Base-by-base conservation (phyloP, 2,888 invertebrate species). In the Leptinotarsa tumamoca region DNA sequence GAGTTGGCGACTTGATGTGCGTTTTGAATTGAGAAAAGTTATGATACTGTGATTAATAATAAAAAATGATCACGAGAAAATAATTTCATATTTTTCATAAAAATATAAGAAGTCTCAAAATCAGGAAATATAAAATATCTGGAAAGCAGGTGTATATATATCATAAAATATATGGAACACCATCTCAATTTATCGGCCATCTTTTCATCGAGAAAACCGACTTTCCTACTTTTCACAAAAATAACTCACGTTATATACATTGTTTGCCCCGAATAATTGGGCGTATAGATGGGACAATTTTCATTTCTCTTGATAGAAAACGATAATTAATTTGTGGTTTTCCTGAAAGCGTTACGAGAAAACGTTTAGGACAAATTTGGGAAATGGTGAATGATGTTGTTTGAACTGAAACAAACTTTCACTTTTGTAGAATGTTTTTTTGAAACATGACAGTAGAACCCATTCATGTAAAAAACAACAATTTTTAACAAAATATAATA, bases 151-250 rank as follows among this genome's bases (percentile, higher is more conserved):
- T 33, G 7, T 7, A 33, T 33, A 68, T 49, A 43, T 72, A 63
- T 43, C 33, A 27, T 58, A 51, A 71, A 74, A 76, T 70, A 76
- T 76, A 78, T 76, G 33, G 70, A 76, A 54, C 67, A 67, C 74
- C 72, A 78, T 78, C 69, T 72, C 76, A 76, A 76, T 76, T 76
- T 74, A 76, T 76, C 69, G 67, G 70, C 72, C 72, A 56, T 70
- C 68, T 78, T 75, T 58, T 72, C 75, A 63, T 43, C 74, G 73
- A 75, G 73, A 76, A 78, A 76, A 78, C 70, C 61, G 50, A 54
- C 75, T 73, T 73, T 75, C 69, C 69, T 49, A 70, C 75, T 21
- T 33, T 56, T 70, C 58, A 27, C 58, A 18, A 58, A 70, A 70
- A 49, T 70, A 49, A 70, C 33, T n/a, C 63, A 18, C 43, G 33